Evolutionary conservation across 2,113 vertebrate species (phyloP).

Genomic region (Hystrix cristata): DNA sequence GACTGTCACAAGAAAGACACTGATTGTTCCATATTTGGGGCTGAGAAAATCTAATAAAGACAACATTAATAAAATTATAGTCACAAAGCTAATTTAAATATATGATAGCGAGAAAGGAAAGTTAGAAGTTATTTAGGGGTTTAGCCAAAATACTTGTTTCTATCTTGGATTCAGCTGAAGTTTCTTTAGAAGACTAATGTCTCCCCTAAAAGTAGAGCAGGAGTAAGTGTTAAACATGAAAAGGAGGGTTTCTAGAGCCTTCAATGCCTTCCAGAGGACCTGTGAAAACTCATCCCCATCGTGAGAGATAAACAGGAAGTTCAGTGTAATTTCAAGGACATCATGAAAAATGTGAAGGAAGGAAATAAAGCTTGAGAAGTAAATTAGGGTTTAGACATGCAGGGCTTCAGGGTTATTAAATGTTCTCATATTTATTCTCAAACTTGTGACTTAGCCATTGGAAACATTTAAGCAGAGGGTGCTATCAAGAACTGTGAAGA

Average conservation of each 20-base stretch:
- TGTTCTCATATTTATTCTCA: slow-evolving; percentile 11
- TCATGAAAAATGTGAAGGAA: neutral
- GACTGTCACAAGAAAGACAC: neutral
- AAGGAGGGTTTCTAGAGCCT: neutral
- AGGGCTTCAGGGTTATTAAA: neutral
- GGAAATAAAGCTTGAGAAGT: neutral
- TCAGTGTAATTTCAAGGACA: neutral
- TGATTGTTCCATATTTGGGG: neutral
- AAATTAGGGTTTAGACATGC: fast-evolving
- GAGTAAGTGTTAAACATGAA: neutral
- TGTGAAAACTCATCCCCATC: neutral
- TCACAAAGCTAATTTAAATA: neutral
- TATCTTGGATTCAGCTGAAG: neutral
- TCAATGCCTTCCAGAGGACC: neutral
- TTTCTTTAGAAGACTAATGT: neutral
- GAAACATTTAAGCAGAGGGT: neutral
- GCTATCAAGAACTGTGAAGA: neutral
- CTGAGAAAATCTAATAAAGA: neutral
- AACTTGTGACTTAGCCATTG: neutral
- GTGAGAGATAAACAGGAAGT: neutral
- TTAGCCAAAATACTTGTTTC: neutral
- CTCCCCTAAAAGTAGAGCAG: neutral
- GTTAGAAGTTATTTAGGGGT: neutral
- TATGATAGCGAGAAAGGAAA: neutral
- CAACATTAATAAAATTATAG: neutral